phyloP scores from a whole-genome alignment of 2,888 invertebrate genomes.

The Synergus itoensis region DNA sequence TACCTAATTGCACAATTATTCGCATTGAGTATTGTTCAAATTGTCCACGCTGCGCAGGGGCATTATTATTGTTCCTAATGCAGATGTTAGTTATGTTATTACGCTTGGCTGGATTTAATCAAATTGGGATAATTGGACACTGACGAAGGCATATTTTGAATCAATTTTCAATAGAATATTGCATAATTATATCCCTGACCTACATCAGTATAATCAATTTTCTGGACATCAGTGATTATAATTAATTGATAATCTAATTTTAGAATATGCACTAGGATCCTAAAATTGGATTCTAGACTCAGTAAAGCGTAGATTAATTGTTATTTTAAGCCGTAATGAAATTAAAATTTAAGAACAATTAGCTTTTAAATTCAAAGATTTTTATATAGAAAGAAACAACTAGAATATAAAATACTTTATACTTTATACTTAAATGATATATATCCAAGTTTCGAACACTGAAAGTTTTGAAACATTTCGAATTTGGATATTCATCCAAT shows the following conservation, averaged over 20 bases:
- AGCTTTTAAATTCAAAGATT: too few relatives aligned
- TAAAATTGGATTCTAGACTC: not conserved
- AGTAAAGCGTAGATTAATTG: too few relatives aligned
- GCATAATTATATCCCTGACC: not conserved
- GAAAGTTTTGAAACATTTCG: too few relatives aligned
- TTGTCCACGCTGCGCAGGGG: not conserved
- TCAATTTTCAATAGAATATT: not conserved
- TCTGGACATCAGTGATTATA: not conserved
- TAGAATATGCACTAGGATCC: not conserved
- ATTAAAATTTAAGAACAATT: too few relatives aligned
- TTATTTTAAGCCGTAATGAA: too few relatives aligned
- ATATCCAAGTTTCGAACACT: too few relatives aligned
- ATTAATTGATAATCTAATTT: not conserved
- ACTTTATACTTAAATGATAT: too few relatives aligned
- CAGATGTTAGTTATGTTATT: conserved; percentile 8
- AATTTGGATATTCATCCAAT: too few relatives aligned
- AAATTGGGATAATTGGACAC: conserved; percentile 29
- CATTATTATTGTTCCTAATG: conserved; percentile 20
- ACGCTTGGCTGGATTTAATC: not conserved
- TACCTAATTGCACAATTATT: conserved; percentile 29
- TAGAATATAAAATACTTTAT: too few relatives aligned
- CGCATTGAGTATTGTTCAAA: conserved; percentile 12
- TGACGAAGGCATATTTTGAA: not conserved
- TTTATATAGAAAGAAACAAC: too few relatives aligned
- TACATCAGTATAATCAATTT: not conserved